Evolutionary conservation across 2,888 invertebrate species (phyloP), one percentile per base, ranked within the genome.

Genomic region (Caenorhabditis doughertyi): DNA sequence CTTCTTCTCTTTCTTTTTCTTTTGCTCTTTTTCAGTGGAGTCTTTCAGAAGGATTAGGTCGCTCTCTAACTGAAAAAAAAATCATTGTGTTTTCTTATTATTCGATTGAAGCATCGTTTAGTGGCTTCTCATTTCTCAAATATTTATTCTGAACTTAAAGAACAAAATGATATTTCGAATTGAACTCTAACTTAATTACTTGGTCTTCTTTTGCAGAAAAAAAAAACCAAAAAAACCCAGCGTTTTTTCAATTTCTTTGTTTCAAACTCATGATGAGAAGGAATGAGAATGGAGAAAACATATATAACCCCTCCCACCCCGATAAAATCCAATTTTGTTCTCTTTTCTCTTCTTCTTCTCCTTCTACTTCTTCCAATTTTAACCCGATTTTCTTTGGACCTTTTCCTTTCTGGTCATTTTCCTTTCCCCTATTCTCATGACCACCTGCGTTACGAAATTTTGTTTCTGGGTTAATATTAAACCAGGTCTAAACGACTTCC

Each of bases 361-460:
- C 70, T 47, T 21, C 49, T 47, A 71, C 35, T 51, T 64, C 49
- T 64, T 49, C 47, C 64, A 68, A 44, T 73, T 73, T 64, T 73
- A 73, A 73, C 73, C 73, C 73, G 73, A 73, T 73, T 73, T 73
- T 64, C 71, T 71, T 71, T 71, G 71, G 71, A 60, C 71, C 35
- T 42, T 51, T 51, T 65, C 29, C 51, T 47, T 27, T 65, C 39
- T 32, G 49, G 49, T 51, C 65, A 65, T 51, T 51, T 65, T 65
- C 51, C 8, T 60, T 42, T 29, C 56, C 32, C 9, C n/a, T n/a
- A n/a, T 58, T 60, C 65, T 65, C 51, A 65, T 65, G 65, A 65
- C 65, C 65, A 65, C 65, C 65, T 65, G 49, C 47, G 18, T 65
- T 65, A 65, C 65, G 65, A 65, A 65, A 65, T 51, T 32, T 42